Conservation (phyloP, 2,888 invertebrate genomes). For the Zele albiditarsus region DNA sequence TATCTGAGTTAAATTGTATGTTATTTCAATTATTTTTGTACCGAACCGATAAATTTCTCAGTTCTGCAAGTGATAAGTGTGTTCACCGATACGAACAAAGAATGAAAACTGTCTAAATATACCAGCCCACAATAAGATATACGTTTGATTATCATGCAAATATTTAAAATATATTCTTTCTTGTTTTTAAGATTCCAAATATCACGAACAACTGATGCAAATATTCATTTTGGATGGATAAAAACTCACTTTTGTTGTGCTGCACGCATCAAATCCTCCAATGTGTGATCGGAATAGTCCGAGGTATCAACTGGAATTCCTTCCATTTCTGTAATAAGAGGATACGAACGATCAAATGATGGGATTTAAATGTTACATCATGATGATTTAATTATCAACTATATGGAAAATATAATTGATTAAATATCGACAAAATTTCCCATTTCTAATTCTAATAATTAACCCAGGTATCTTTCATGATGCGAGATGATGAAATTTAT, state of each 20-base stretch:
- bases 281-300: constrained; percentile 80
- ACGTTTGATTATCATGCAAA: background rate
- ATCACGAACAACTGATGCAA: background rate
- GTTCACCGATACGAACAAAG: no score
- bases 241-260: constrained; percentile 81
- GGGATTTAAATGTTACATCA: background rate
- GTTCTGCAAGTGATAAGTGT: no score
- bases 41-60: no score
- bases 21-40: no score
- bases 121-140: no score
- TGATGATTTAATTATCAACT: background rate
- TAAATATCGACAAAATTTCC: background rate
- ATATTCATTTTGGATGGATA: constrained; percentile 20
- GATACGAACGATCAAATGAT: background rate
- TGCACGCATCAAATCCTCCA: constrained; percentile 79
- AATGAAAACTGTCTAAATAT: no score
- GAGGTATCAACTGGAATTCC: constrained; percentile 56
- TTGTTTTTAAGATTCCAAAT: background rate
- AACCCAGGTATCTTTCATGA: background rate
- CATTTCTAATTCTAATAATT: background rate
- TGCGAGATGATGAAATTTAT: background rate
- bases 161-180: background rate
- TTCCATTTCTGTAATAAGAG: constrained; percentile 60
- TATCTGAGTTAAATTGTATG: no score
- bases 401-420: background rate